Percentiles rank a stretch among this genome's conserved stretches.
Conservation (phyloP, 1,140 invertebrate species). For the Bombus difficillimus region DNA sequence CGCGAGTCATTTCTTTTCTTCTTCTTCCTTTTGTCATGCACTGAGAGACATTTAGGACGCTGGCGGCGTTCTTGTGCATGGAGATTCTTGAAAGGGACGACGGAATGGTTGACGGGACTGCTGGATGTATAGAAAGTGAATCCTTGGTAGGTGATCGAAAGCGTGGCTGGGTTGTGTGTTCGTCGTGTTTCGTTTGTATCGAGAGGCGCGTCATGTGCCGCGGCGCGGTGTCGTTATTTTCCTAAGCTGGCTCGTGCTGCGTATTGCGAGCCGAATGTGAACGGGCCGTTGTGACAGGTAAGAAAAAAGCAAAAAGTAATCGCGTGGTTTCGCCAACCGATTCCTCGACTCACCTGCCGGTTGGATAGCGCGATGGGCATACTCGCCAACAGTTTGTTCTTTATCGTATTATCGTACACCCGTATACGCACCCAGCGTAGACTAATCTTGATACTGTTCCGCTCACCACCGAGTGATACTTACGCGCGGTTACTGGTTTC, state of each 20-base stretch:
- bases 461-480: slow-evolving; percentile 1
- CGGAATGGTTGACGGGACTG: no score
- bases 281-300: slow-evolving; percentile 22
- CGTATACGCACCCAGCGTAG: slow-evolving; percentile 21
- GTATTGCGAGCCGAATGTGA: background rate
- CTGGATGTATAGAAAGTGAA: background rate
- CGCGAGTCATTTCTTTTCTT: background rate
- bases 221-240: slow-evolving; percentile 21
- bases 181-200: background rate
- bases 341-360: slow-evolving; percentile 63
- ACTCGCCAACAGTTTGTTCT: slow-evolving; percentile 44
- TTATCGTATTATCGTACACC: slow-evolving; percentile 49
- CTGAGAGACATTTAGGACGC: background rate
- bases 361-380: slow-evolving; percentile 37
- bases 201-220: background rate
- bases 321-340: slow-evolving; percentile 48
- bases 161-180: background rate
- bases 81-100: background rate
- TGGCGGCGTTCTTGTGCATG: background rate
- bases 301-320: slow-evolving; percentile 46
- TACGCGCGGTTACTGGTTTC: background rate
- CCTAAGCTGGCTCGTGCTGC: background rate
- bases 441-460: slow-evolving; percentile 46
- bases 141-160: background rate
- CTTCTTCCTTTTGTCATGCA: background rate